Evolutionary conservation across 1,140 invertebrate genomes (phyloP).

Genomic region (Limonius californicus): DNA sequence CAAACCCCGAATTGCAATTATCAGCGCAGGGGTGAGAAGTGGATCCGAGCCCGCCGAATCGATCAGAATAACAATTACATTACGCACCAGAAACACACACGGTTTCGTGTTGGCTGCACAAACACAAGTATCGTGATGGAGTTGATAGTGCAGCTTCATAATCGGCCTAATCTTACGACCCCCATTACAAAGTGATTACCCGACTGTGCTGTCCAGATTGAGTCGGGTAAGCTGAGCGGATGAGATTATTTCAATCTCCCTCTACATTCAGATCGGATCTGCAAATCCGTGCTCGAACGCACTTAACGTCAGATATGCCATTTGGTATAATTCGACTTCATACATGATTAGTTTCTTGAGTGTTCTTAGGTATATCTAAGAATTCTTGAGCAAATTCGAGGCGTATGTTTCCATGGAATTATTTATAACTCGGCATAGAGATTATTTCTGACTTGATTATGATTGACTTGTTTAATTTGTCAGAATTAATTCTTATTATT

Average conservation of each 20-base stretch:
- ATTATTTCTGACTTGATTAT: too few species aligned
- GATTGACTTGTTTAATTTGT: too few species aligned
- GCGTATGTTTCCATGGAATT: too few species aligned
- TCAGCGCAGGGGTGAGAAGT: too few species aligned
- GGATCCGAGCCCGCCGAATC: not conserved
- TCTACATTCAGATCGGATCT: conserved; percentile 3
- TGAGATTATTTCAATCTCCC: conserved; percentile 17
- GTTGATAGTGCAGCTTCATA: conserved; percentile 15
- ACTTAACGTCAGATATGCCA: not conserved
- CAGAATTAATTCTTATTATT: too few species aligned
- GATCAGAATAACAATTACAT: not conserved
- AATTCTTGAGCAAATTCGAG: too few species aligned
- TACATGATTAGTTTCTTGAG: too few species aligned
- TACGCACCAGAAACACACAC: not conserved
- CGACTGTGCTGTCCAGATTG: conserved; percentile 21
- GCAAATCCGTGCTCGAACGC: conserved; percentile 1
- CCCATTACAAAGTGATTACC: conserved; percentile 19
- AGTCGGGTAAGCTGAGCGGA: conserved; percentile 13
- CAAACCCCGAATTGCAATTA: too few species aligned
- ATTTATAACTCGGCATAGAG: too few species aligned
- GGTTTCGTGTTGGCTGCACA: not conserved
- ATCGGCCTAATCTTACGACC: conserved; percentile 13
- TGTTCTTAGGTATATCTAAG: too few species aligned
- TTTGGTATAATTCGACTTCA: too few species aligned
- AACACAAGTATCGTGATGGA: not conserved